A percentile compares a stretch with the other conserved stretches of the same genome.
These are phyloP conservation scores for Cnemophilus loriae DNA, from an alignment of 2,113 vertebrate species.

Conservation along the genomic window DNA sequence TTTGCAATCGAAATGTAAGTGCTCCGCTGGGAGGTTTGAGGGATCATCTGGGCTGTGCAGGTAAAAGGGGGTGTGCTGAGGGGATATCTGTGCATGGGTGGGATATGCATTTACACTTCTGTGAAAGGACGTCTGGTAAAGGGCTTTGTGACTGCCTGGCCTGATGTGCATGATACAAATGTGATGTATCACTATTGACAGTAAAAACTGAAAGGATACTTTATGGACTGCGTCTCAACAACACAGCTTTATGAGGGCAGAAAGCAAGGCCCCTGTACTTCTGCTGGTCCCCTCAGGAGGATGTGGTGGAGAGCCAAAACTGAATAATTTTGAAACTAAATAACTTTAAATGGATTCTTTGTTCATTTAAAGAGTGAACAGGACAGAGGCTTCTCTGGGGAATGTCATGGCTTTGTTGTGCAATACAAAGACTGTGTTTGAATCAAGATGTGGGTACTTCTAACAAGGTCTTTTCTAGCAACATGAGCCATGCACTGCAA, in stretches of 20 bases:
- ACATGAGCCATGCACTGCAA: not conserved
- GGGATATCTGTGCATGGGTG: not conserved
- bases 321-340: constrained; percentile 24
- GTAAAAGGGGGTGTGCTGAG: not conserved
- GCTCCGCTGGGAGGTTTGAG: not conserved
- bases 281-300: not conserved
- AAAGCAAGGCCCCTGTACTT: not conserved
- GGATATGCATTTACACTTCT: not conserved
- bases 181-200: not conserved
- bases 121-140: not conserved
- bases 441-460: not conserved
- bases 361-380: constrained; percentile 20
- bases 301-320: not conserved
- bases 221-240: not conserved
- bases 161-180: not conserved
- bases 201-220: not conserved
- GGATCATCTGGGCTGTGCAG: not conserved
- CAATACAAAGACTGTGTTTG: not conserved
- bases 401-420: constrained; percentile 5
- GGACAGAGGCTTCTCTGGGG: not conserved
- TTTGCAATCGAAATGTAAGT: not conserved
- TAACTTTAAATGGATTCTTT: constrained; percentile 39
- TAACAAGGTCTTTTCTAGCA: not conserved
- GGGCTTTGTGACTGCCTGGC: not conserved
- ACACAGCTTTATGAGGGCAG: not conserved